These are phyloP conservation scores for Capreolus pygargus DNA, from an alignment of 2,113 vertebrate genomes.

Conservation along the genomic window DNA sequence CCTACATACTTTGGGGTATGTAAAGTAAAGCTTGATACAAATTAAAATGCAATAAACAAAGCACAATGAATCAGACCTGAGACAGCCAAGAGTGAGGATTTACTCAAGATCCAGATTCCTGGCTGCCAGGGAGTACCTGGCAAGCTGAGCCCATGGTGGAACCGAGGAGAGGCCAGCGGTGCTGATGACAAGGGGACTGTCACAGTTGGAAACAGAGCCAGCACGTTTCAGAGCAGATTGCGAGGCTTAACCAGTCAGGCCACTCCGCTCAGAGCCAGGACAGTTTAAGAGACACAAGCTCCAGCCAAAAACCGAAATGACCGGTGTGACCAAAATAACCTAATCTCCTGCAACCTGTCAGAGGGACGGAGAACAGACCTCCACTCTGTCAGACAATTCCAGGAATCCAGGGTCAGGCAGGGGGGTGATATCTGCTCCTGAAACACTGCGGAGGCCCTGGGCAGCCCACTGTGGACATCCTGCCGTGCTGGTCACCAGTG, in stretches of 20 bases:
- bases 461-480: not conserved
- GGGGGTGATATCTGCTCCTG: not conserved
- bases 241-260: not conserved
- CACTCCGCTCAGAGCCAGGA: not conserved
- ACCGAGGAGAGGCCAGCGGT: not conserved
- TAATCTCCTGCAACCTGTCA: slow-evolving; percentile 31
- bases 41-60: not conserved
- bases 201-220: not conserved
- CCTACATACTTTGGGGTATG: not conserved
- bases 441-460: not conserved
- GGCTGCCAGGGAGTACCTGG: not conserved
- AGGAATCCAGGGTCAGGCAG: slow-evolving; percentile 36
- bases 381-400: slow-evolving; percentile 29
- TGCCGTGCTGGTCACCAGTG: rapidly evolving
- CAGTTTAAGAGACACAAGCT: rapidly evolving
- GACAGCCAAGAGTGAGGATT: not conserved
- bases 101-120: not conserved
- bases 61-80: not conserved
- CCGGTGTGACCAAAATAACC: slow-evolving; percentile 33
- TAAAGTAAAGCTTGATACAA: not conserved
- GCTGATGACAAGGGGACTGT: not conserved
- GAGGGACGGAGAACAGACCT: slow-evolving; percentile 34
- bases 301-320: not conserved
- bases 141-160: rapidly evolving
- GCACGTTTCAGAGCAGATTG: not conserved